Percentiles rank a stretch among this genome's conserved stretches.
phyloP scores from a whole-genome alignment of 2,888 invertebrate genomes.

The Ariolimax columbianus region DNA sequence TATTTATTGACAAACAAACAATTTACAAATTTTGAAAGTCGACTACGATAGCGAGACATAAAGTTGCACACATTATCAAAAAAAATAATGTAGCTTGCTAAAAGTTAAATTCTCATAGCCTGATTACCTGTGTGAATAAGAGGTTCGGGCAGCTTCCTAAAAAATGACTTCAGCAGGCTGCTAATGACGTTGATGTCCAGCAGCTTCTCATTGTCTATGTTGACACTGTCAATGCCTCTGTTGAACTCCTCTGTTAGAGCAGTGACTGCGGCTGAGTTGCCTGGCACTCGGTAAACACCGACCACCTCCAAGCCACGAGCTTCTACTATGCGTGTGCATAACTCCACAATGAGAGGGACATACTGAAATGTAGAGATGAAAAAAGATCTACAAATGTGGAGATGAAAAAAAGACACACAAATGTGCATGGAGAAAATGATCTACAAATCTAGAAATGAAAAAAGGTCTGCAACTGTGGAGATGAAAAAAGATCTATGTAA shows the following conservation, averaged over 20 bases:
- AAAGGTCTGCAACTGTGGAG: no score
- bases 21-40: no score
- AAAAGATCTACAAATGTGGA: no score
- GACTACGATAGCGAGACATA: no score
- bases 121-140: constrained; percentile 85
- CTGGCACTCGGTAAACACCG: constrained; percentile 97
- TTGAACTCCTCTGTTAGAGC: constrained; percentile 83
- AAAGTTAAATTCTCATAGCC: not conserved
- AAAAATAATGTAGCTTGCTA: no score
- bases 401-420: no score
- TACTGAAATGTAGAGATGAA: constrained; percentile 79
- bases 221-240: constrained; percentile 75
- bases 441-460: no score
- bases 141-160: constrained; percentile 93
- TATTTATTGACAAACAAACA: no score
- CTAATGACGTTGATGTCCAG: constrained; percentile 96
- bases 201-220: constrained; percentile 83
- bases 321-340: constrained; percentile 95
- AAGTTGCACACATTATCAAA: no score
- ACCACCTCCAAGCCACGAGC: constrained; percentile 92
- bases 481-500: no score
- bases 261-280: constrained; percentile 96
- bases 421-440: no score
- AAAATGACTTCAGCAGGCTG: constrained; percentile 93
- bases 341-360: constrained; percentile 92